Base-by-base conservation (phyloP, 2,113 vertebrate species). In the Hiodon tergisus region DNA sequence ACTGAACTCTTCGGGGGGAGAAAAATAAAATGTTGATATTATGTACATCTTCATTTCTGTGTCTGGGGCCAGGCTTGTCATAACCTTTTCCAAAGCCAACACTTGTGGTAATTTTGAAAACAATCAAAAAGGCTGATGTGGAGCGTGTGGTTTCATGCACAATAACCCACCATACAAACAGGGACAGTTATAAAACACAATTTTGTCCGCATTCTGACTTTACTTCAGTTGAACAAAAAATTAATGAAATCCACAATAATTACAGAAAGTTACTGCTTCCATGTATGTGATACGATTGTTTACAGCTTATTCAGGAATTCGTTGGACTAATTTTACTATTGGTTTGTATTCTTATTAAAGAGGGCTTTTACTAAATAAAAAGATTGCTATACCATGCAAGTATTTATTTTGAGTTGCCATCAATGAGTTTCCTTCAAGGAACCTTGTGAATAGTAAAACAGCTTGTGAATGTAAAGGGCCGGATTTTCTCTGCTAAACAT, bases 181-280 rank as follows among this genome's bases (percentile, higher is more conserved):
- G 75, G 69, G 31, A 31, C 31, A 31, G 31, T 31, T 31, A 31
- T 31, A 31, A 31, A 31, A 31, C 31, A 31, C 31, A 31, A 31
- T 31, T 31, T 31, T 31, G 83, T 76, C 75, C 72, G 70, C 77
- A 54, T 77, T 77, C 4, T 71, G 55, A 48, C 70, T 65, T 76
- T 65, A 61, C 58, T 76, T 74, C 71, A 60, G 48, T 48, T 75
- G 55, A 55, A 70, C 75, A 65, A 61, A 60, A 73, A 75, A 84
- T 78, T 76, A 78, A n/a, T n/a, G n/a, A n/a, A n/a, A n/a, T 81
- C 77, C 58, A 71, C 77, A 59, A 69, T 81, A 75, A 84, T 78
- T 76, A 78, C 75, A 61, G 57, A 60, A 74, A 82, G 80, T 79
- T 76, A 73, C 75, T 55, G 71, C 68, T 61, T 71, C 59, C 51